These are phyloP conservation scores for Callyntrura guangdongensis DNA, from an alignment of 2,888 invertebrate species.

Conservation along the genomic window DNA sequence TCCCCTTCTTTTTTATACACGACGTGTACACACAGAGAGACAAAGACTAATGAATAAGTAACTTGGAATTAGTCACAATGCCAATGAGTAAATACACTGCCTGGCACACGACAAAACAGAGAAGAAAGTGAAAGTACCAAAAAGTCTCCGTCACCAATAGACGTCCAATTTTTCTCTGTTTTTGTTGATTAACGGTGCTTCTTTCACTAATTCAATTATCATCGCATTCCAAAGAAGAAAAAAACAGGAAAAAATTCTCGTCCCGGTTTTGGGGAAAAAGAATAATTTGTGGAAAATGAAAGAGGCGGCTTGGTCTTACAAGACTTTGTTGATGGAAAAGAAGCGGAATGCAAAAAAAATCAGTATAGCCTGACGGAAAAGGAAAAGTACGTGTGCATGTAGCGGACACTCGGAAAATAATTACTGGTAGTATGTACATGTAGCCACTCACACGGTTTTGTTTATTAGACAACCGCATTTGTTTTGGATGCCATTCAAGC, in stretches of 20 bases:
- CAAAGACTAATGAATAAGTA: constrained; percentile 77
- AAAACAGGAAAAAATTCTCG: constrained; percentile 13
- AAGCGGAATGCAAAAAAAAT: constrained; percentile 13
- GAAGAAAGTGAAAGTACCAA: constrained; percentile 32
- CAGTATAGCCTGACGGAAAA: background rate
- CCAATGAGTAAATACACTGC: background rate
- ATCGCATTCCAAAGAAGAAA: constrained; percentile 65
- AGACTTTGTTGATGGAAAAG: background rate
- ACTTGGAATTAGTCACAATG: constrained; percentile 66
- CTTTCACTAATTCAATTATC: constrained; percentile 76
- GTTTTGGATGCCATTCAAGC: background rate
- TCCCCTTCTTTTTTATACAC: constrained; percentile 5
- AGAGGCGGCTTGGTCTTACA: constrained; percentile 22
- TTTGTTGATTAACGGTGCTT: constrained; percentile 74
- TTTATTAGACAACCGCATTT: constrained; percentile 53
- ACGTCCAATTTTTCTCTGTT: constrained; percentile 45
- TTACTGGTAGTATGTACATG: constrained; percentile 21
- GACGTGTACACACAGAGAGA: constrained; percentile 25
- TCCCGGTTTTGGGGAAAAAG: background rate
- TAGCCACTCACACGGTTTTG: background rate
- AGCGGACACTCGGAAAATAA: constrained; percentile 36
- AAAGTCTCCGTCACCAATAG: constrained; percentile 8
- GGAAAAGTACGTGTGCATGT: background rate
- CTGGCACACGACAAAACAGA: background rate
- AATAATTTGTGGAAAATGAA: constrained; percentile 2